A percentile compares a stretch with the other conserved stretches of the same genome.
Evolutionary conservation across 2,888 invertebrate species (phyloP).

Genomic region (Antheraea assamensis): DNA sequence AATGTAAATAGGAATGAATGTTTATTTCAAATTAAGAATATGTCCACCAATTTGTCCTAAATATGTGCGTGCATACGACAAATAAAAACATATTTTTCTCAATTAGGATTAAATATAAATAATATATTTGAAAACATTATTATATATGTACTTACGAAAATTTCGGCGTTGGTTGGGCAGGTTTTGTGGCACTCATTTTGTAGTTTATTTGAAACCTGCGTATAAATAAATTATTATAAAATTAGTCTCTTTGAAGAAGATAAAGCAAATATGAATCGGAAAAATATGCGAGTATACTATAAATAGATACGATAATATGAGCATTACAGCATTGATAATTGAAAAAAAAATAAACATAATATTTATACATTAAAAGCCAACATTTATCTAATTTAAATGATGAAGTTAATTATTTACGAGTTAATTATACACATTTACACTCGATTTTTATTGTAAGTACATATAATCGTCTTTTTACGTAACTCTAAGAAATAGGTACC

Average conservation of each 20-base stretch:
- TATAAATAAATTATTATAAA: constrained; percentile 2
- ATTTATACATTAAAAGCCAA: not conserved
- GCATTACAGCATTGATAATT: not conserved
- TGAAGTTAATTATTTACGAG: not conserved
- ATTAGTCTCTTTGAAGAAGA: not conserved
- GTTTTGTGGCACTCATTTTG: constrained; percentile 37
- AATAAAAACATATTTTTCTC: not conserved
- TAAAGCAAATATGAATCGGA: not conserved
- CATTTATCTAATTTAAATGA: not conserved
- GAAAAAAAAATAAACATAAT: not conserved
- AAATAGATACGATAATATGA: not conserved
- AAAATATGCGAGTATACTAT: not conserved
- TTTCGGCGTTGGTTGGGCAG: constrained; percentile 34
- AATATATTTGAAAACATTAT: not conserved
- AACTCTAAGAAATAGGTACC: constrained; percentile 16
- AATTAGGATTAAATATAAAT: too few species aligned
- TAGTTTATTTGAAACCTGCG: constrained; percentile 19
- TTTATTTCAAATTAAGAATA: not conserved
- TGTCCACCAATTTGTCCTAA: not conserved
- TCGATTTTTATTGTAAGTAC: not conserved
- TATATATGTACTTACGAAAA: constrained; percentile 42
- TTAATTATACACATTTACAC: not conserved
- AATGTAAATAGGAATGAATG: too few species aligned
- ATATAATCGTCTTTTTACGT: not conserved
- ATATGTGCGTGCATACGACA: not conserved